phyloP scores from a whole-genome alignment of 1,140 invertebrate genomes.

The Stegodyphus dumicola region DNA sequence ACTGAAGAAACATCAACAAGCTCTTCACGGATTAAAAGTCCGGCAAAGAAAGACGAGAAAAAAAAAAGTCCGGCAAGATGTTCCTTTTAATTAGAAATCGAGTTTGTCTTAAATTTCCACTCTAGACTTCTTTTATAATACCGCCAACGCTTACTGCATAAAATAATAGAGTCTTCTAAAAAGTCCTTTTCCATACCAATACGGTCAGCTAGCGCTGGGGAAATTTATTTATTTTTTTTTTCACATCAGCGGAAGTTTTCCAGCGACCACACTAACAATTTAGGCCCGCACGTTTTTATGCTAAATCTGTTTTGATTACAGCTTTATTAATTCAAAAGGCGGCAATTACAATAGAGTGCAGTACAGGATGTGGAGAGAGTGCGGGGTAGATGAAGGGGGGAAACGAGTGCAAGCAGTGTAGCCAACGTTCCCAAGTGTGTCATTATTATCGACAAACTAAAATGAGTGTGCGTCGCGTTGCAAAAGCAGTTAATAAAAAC shows the following conservation, averaged over 20 bases:
- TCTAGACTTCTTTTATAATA: constrained; percentile 31
- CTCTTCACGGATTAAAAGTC: constrained; percentile 55
- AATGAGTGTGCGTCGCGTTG: constrained; percentile 6
- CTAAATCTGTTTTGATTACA: constrained; percentile 62
- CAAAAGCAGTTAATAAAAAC: constrained; percentile 59
- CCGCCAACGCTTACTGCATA: constrained; percentile 9
- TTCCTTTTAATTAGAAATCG: constrained; percentile 61
- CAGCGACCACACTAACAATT: constrained; percentile 42
- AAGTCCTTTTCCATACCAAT: constrained; percentile 40
- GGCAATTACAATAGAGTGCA: constrained; percentile 57
- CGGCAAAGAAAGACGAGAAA: constrained; percentile 4
- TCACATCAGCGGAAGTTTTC: not conserved
- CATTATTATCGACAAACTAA: constrained; percentile 39
- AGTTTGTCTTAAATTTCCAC: constrained; percentile 60
- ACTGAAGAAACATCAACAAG: constrained; percentile 58
- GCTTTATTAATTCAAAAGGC: constrained; percentile 62
- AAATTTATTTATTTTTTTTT: constrained; percentile 30
- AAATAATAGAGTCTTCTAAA: constrained; percentile 58
- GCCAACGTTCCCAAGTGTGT: constrained; percentile 2
- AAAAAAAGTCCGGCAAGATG: constrained; percentile 42
- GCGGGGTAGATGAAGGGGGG: not conserved
- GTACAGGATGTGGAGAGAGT: not conserved
- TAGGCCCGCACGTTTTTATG: constrained; percentile 56
- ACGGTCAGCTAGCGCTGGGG: constrained; percentile 32
- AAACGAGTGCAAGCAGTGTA: not conserved